phyloP scores from a whole-genome alignment of 2,888 invertebrate genomes.

The Candidula unifasciata region DNA sequence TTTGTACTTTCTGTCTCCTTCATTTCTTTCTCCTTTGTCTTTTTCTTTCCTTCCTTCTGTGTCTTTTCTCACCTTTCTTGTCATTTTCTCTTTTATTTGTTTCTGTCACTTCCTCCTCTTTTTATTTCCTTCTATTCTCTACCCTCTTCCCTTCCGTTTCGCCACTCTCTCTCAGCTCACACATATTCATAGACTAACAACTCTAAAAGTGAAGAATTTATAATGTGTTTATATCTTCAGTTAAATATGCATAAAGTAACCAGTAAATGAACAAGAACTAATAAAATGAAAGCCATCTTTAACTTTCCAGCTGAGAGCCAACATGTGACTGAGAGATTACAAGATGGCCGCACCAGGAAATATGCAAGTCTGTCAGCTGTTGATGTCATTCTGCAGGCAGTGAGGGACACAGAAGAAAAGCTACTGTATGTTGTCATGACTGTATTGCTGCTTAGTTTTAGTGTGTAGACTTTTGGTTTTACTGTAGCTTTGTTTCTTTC shows the following conservation, averaged over 20 bases:
- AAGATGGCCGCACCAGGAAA: not conserved
- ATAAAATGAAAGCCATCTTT: not conserved
- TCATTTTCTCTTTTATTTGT: no score
- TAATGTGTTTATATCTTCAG: not conserved
- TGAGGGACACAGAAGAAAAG: constrained; percentile 17
- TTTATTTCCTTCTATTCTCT: no score
- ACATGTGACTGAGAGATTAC: constrained; percentile 18
- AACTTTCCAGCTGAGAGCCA: not conserved
- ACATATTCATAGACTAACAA: no score
- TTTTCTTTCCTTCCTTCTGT: no score
- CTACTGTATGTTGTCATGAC: constrained; percentile 17
- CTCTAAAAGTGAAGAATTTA: no score
- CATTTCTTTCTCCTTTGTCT: no score
- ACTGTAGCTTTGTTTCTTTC: not conserved
- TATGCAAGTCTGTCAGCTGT: constrained; percentile 26
- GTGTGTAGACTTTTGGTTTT: no score
- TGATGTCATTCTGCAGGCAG: constrained; percentile 44
- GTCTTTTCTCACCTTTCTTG: no score
- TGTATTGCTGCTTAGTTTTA: no score
- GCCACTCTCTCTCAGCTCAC: not conserved
- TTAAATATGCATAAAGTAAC: not conserved
- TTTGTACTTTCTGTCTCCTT: no score
- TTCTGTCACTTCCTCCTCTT: no score
- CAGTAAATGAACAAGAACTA: not conserved
- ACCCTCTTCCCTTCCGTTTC: no score